Percentiles rank a stretch among this genome's conserved stretches.
Evolutionary conservation across 2,888 invertebrate genomes (phyloP).

Genomic region (Atethmia centrago): DNA sequence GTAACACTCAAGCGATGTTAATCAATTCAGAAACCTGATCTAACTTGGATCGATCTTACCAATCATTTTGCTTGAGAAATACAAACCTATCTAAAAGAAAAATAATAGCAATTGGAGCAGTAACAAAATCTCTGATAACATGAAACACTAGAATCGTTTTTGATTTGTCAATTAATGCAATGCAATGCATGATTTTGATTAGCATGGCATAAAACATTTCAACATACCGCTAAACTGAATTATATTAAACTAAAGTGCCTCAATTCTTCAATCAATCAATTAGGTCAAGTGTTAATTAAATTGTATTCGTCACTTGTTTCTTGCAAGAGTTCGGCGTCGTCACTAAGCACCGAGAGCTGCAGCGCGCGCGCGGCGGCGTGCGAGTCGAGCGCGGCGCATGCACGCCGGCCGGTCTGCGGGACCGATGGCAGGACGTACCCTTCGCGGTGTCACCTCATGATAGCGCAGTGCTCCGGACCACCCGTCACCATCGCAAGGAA

Average conservation of each 20-base stretch:
- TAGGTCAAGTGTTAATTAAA: slow-evolving; percentile 48
- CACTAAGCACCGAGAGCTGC: slow-evolving; percentile 69
- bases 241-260: slow-evolving; percentile 36
- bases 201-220: slow-evolving; percentile 9
- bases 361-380: slow-evolving; percentile 83
- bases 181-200: slow-evolving; percentile 23
- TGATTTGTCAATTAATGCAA: background rate
- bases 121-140: background rate
- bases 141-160: slow-evolving; percentile 3
- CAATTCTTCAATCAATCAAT: slow-evolving; percentile 47
- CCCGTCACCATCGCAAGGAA: slow-evolving; percentile 93
- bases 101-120: slow-evolving; percentile 7
- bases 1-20: slow-evolving; percentile 43
- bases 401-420: slow-evolving; percentile 92
- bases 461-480: slow-evolving; percentile 94
- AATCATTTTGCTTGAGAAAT: slow-evolving; percentile 33
- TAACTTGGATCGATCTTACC: slow-evolving; percentile 30
- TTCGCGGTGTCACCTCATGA: slow-evolving; percentile 94
- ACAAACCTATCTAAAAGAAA: slow-evolving; percentile 31
- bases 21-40: slow-evolving; percentile 56
- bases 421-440: slow-evolving; percentile 96
- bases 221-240: slow-evolving; percentile 22
- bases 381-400: slow-evolving; percentile 75
- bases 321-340: slow-evolving; percentile 44
- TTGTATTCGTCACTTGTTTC: slow-evolving; percentile 44